Base-by-base conservation (phyloP, 2,888 invertebrate species). In the Pinctada fucata region DNA sequence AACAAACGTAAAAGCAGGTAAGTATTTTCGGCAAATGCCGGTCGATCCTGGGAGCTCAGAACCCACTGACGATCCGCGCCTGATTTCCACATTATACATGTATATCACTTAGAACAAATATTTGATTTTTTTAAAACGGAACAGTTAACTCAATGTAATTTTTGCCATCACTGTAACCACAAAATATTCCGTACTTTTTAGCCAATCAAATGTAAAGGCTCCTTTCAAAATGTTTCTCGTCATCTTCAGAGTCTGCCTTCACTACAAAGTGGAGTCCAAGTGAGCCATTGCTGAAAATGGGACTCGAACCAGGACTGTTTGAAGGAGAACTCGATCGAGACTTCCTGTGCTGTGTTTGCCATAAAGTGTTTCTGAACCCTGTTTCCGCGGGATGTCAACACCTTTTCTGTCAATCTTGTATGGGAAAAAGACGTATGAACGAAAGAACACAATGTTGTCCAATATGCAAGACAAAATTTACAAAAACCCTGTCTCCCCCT, bases 301-400 rank as follows among this genome's bases (percentile, higher is more conserved):
- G 89, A 4, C 72, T 89, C 3, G 86, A 85, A 51, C 72, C 79
- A 5, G 78, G 81, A 2, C 75, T 88, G 49, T 87, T 88, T 70
- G 85, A 83, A 63, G 87, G 83, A 8, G 72, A 80, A 0, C 82
- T 86, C 6, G 83, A 82, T n/a, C 79, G 81, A 1, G 83, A 84
- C n/a, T 83, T 87, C 47, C 73, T 89, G 4, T 89, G 89, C 66
- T 75, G 79, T 45, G 13, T 87, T 16, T 89, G 89, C 75, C 65
- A 81, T 4, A 84, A 86, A 50, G 88, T 89, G 3, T 82, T 89
- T n/a, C 79, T 88, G 16, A 84, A 89, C 58, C 89, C 89, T 2
- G 84, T 87, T 13, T 79, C 84, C 8, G 82, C 82, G 48, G 76
- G 82, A 13, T 89, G 89, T 79, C 73, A 75, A 16, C 89, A 89